Conservation (phyloP, 2,888 invertebrate genomes). For the Melanophora roralis region DNA sequence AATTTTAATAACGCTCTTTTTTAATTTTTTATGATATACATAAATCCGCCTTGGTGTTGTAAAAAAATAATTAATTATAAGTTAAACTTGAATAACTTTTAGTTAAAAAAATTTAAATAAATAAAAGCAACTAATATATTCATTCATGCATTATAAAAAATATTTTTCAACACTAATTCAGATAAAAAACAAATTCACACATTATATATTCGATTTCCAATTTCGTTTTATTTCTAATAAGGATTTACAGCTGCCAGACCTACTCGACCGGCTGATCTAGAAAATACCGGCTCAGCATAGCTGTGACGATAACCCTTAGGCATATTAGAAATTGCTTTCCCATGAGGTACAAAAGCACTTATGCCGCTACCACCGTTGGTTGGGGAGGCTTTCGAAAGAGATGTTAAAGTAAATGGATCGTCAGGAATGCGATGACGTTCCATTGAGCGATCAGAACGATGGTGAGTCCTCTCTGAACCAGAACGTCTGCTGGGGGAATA, state of each 20-base stretch:
- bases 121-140: no score
- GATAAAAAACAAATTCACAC: constrained; percentile 23
- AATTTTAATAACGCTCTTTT: no score
- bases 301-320: constrained; percentile 77
- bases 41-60: no score
- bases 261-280: constrained; percentile 75
- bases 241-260: constrained; percentile 77
- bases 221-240: no score
- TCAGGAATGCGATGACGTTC: constrained; percentile 60
- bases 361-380: constrained; percentile 60
- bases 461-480: constrained; percentile 40
- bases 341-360: constrained; percentile 64
- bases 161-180: no score
- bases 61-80: no score
- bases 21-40: no score
- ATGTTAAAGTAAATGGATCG: constrained; percentile 66
- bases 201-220: background rate
- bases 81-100: no score
- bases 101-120: no score
- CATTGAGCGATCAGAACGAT: constrained; percentile 54
- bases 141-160: no score
- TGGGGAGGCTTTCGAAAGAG: constrained; percentile 67
- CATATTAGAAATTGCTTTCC: constrained; percentile 74
- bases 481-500: constrained; percentile 63
- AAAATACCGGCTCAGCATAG: constrained; percentile 76